Percentiles rank a stretch among this genome's conserved stretches.
Conservation (phyloP, 1,140 invertebrate genomes). For the Drosophila yakuba region DNA sequence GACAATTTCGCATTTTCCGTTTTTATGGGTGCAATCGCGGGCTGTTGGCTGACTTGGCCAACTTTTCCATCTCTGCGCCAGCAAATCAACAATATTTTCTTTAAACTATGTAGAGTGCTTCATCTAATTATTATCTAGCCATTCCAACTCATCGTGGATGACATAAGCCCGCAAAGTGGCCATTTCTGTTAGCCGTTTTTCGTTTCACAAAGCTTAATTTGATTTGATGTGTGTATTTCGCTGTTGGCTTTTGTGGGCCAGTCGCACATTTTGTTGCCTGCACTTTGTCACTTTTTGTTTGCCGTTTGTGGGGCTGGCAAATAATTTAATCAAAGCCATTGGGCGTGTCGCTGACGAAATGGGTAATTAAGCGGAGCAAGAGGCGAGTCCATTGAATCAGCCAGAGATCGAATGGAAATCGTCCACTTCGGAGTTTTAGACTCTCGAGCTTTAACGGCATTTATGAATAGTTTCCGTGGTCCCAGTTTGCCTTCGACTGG, state of each 20-base stretch:
- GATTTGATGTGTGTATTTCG: slow-evolving; percentile 43
- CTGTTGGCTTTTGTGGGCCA: slow-evolving; percentile 31
- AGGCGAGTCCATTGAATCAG: slow-evolving; percentile 14
- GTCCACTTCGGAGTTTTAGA: slow-evolving; percentile 5
- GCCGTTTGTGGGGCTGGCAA: neutral
- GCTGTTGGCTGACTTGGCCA: neutral
- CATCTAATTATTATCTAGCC: neutral
- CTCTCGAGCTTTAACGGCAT: slow-evolving; percentile 10
- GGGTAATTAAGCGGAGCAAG: slow-evolving; percentile 37
- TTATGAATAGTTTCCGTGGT: slow-evolving; percentile 39
- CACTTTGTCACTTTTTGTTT: slow-evolving; percentile 26
- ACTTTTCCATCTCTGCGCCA: neutral
- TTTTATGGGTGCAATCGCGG: neutral
- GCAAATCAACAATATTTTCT: neutral
- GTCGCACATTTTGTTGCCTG: slow-evolving; percentile 16
- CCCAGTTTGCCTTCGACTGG: slow-evolving; percentile 25
- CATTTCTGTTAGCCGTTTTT: slow-evolving; percentile 10
- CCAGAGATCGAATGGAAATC: slow-evolving; percentile 16
- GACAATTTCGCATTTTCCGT: slow-evolving; percentile 62
- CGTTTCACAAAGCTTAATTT: slow-evolving; percentile 53
- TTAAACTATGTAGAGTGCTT: neutral
- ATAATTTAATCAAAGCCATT: slow-evolving; percentile 14
- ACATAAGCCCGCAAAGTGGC: slow-evolving; percentile 26
- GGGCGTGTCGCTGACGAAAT: slow-evolving; percentile 43
- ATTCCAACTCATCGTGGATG: slow-evolving; percentile 7